These are phyloP conservation scores for Helicoverpa assulta DNA, from an alignment of 2,888 invertebrate genomes.

Conservation along the genomic window DNA sequence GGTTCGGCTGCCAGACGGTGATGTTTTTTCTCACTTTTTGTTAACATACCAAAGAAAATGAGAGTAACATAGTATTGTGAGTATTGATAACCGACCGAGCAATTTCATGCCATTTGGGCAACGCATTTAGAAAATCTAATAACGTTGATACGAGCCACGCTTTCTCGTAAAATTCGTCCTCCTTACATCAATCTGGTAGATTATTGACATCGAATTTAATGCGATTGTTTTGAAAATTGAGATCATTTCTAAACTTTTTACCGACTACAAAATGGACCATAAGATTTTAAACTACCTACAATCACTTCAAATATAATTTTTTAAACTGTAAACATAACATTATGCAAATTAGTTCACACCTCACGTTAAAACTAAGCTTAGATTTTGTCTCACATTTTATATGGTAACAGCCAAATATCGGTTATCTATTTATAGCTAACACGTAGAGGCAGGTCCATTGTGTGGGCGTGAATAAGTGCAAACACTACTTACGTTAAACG, in stretches of 20 bases:
- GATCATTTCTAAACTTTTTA: neutral
- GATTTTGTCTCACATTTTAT: slow-evolving; percentile 34
- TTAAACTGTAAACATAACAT: neutral
- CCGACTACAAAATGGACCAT: neutral
- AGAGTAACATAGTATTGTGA: slow-evolving; percentile 70
- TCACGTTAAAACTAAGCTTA: neutral
- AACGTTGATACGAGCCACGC: slow-evolving; percentile 63
- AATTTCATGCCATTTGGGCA: slow-evolving; percentile 77
- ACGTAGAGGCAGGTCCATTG: slow-evolving; percentile 41
- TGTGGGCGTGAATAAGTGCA: slow-evolving; percentile 49
- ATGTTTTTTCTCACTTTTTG: slow-evolving; percentile 63
- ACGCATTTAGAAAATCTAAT: slow-evolving; percentile 66
- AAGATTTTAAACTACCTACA: neutral
- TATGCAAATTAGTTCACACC: slow-evolving; percentile 29
- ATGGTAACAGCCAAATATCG: slow-evolving; percentile 21
- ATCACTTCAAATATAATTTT: neutral
- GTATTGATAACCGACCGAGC: slow-evolving; percentile 66
- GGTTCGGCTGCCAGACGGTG: slow-evolving; percentile 49
- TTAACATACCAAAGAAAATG: slow-evolving; percentile 75
- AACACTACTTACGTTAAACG: slow-evolving; percentile 63
- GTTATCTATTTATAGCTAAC: slow-evolving; percentile 44
- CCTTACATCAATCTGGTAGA: slow-evolving; percentile 10
- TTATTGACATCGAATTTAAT: slow-evolving; percentile 6
- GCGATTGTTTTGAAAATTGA: neutral
- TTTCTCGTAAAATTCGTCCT: slow-evolving; percentile 71